Evolutionary conservation across 2,797 vertebrate species (phyloP).

Genomic region (Melanotaenia boesemani): DNA sequence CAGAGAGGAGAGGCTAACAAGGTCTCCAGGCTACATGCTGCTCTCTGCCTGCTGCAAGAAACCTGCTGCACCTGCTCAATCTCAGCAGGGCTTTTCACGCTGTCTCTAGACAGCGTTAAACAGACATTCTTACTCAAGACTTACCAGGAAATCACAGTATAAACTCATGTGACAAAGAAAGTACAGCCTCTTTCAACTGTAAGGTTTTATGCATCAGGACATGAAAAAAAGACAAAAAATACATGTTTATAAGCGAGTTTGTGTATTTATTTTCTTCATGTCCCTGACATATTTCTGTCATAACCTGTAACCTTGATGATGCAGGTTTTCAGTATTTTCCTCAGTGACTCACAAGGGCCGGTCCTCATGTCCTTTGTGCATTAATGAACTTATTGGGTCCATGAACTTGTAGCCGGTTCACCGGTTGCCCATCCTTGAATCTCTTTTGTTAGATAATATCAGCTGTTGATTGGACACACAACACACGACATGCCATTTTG

Average conservation of each 20-base stretch:
- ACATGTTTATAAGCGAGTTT: too few species aligned
- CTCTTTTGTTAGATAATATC: neutral
- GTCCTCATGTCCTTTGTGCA: too few species aligned
- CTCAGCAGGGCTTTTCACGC: constrained; percentile 25
- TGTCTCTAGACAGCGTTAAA: constrained; percentile 15
- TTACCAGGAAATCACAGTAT: constrained; percentile 24
- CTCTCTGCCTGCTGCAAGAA: constrained; percentile 59
- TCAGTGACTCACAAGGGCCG: neutral
- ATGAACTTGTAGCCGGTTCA: neutral
- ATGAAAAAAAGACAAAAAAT: too few species aligned
- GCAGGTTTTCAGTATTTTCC: neutral
- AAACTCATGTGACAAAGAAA: too few species aligned
- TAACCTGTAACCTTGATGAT: neutral
- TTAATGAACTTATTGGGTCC: too few species aligned
- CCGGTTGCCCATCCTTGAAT: neutral
- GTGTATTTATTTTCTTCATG: neutral
- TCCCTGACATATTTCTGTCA: neutral
- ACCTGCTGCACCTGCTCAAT: constrained; percentile 57
- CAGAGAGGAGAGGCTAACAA: constrained; percentile 78
- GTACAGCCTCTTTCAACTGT: neutral
- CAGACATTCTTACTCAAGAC: constrained; percentile 9
- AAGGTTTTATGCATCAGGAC: neutral
- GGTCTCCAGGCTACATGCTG: constrained; percentile 71
- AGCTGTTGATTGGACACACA: too few species aligned
- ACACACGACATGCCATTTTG: neutral